Evolutionary conservation across 2,113 vertebrate species (phyloP).

Genomic region (Platysteira castanea): DNA sequence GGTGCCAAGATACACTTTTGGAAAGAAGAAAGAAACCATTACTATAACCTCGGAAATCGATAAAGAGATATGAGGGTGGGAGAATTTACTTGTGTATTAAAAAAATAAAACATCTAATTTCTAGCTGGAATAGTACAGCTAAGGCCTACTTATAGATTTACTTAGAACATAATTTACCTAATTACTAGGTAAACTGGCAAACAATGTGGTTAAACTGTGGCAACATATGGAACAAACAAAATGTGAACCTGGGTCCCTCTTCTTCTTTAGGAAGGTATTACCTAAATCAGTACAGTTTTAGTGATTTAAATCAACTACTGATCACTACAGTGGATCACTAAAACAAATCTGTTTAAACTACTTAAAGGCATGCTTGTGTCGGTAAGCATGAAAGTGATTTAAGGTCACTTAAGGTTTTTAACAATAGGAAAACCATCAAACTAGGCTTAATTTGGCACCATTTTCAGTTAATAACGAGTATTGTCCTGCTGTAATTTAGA

Average conservation of each 20-base stretch:
- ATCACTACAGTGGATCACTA: neutral
- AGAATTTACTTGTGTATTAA: neutral
- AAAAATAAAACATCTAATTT: neutral
- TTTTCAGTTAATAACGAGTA: neutral
- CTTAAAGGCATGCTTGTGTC: neutral
- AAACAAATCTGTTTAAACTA: neutral
- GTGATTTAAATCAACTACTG: neutral
- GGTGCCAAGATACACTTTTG: neutral
- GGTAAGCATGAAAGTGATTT: neutral
- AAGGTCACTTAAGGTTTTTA: neutral
- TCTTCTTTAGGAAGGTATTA: neutral
- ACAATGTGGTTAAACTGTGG: neutral
- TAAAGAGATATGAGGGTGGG: rapidly evolving
- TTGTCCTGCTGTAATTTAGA: neutral
- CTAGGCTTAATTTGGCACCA: neutral
- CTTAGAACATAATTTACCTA: neutral
- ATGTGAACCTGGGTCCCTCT: rapidly evolving
- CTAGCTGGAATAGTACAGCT: neutral
- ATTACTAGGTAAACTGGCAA: neutral
- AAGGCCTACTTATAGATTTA: neutral
- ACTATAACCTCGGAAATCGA: neutral
- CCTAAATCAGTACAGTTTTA: neutral
- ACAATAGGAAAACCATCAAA: neutral
- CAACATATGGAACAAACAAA: neutral
- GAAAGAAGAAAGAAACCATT: neutral